Conservation (phyloP, 2,888 invertebrate species). For the Lamellibrachia satsuma region DNA sequence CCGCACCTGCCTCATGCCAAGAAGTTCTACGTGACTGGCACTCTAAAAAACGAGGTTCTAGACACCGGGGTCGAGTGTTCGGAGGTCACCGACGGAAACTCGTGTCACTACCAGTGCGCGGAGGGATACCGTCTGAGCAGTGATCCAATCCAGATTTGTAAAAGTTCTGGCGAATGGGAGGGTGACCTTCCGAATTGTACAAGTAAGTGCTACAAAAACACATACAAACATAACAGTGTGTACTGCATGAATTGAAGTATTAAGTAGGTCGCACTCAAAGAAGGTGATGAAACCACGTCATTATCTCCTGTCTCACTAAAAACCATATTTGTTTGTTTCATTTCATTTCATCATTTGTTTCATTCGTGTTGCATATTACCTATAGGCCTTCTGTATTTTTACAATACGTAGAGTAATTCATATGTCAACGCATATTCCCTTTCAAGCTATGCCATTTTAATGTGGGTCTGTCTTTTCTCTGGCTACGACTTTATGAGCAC, state of each 20-base stretch:
- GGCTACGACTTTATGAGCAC: too few species aligned
- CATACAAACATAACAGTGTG: too few species aligned
- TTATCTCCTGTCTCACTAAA: too few species aligned
- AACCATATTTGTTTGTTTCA: too few species aligned
- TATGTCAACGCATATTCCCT: too few species aligned
- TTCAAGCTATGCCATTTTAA: too few species aligned
- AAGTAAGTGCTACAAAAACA: slow-evolving; percentile 36
- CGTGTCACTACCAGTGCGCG: slow-evolving; percentile 38
- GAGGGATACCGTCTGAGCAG: slow-evolving; percentile 43
- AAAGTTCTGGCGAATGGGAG: slow-evolving; percentile 45
- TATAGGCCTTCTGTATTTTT: too few species aligned
- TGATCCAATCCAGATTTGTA: slow-evolving; percentile 46
- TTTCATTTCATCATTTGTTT: too few species aligned
- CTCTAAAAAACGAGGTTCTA: slow-evolving; percentile 41
- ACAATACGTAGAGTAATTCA: too few species aligned
- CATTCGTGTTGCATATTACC: too few species aligned
- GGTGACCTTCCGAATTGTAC: slow-evolving; percentile 44
- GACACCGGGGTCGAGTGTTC: slow-evolving; percentile 41
- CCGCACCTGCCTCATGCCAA: slow-evolving; percentile 41
- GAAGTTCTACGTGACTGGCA: slow-evolving; percentile 44
- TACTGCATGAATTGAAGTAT: not conserved
- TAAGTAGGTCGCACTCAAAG: not conserved
- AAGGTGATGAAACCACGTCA: too few species aligned
- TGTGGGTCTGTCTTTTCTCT: too few species aligned
- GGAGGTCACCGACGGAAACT: slow-evolving; percentile 35